Percentiles rank a stretch among this genome's conserved stretches.
phyloP scores from a whole-genome alignment of 2,113 vertebrate genomes.

The Chaetura pelagica region DNA sequence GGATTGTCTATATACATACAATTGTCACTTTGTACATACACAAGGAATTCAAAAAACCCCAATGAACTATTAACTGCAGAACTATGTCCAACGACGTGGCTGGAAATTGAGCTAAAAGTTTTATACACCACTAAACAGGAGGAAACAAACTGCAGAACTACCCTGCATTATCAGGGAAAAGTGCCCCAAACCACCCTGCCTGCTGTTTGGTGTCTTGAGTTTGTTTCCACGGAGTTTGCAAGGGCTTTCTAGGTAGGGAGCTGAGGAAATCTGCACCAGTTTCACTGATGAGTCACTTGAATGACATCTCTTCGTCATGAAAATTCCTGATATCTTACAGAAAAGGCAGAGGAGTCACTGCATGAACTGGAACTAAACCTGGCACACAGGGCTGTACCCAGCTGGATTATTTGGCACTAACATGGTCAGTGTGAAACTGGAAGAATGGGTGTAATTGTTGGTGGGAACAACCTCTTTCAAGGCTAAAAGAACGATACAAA shows the following conservation, averaged over 20 bases:
- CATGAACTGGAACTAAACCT: neutral
- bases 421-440: neutral
- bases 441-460: neutral
- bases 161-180: neutral
- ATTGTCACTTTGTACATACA: neutral
- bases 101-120: neutral
- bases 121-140: neutral
- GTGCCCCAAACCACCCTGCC: neutral
- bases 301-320: neutral
- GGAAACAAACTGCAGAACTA: neutral
- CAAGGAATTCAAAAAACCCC: neutral
- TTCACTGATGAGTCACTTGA: neutral
- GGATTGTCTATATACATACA: neutral
- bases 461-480: neutral
- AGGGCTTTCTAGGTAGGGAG: neutral
- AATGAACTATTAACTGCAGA: neutral
- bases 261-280: neutral
- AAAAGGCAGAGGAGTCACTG: neutral
- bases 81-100: neutral
- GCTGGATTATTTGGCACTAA: neutral
- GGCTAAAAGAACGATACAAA: neutral
- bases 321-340: neutral
- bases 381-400: neutral
- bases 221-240: neutral
- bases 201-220: neutral